phyloP scores from a whole-genome alignment of 2,113 vertebrate species.

The Cygnus buccinator region DNA sequence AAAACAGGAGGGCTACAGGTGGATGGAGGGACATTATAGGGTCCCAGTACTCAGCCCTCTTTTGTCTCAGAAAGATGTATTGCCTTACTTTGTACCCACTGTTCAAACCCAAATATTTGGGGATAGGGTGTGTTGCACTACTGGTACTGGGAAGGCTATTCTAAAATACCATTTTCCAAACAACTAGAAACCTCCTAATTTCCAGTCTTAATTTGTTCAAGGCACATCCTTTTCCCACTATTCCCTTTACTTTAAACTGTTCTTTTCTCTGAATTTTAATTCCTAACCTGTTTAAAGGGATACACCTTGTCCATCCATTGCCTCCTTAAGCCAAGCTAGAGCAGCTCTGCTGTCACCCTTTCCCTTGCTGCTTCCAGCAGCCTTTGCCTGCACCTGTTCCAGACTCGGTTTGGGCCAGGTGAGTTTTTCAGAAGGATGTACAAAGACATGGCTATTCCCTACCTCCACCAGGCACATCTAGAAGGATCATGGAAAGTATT shows the following conservation, averaged over 20 bases:
- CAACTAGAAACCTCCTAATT: background rate
- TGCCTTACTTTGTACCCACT: background rate
- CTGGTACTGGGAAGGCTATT: background rate
- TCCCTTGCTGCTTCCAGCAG: background rate
- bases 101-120: background rate
- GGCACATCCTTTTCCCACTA: background rate
- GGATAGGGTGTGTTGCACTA: background rate
- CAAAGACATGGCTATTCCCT: background rate
- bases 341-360: background rate
- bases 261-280: background rate
- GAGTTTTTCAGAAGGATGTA: background rate
- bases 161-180: background rate
- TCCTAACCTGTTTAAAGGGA: background rate
- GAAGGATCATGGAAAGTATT: background rate
- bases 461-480: background rate
- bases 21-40: background rate
- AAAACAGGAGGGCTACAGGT: too few species aligned
- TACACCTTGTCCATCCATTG: background rate
- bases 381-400: background rate
- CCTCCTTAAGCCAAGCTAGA: background rate
- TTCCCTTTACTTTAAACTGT: background rate
- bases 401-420: background rate
- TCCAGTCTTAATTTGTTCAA: background rate
- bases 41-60: background rate
- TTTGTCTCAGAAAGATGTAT: accelerated